A percentile compares a stretch with the other conserved stretches of the same genome.
phyloP scores from a whole-genome alignment of 1,140 invertebrate genomes.

The Arctopsyche grandis region DNA sequence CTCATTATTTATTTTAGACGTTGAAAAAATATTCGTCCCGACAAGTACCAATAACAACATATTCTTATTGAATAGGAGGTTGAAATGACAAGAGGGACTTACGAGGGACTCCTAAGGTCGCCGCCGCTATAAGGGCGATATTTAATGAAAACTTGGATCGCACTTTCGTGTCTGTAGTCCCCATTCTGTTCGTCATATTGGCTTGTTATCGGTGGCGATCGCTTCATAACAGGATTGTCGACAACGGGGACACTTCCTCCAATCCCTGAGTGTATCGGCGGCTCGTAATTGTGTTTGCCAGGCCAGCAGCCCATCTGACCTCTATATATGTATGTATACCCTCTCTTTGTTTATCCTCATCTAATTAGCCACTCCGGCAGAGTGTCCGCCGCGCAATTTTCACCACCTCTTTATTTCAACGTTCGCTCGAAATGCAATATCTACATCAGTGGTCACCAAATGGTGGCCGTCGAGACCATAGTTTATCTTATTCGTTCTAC shows the following conservation, averaged over 20 bases:
- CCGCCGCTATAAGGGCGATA: not conserved
- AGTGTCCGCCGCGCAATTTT: not conserved
- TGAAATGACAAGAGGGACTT: too few relatives aligned
- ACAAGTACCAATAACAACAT: too few relatives aligned
- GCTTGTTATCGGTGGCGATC: constrained; percentile 34
- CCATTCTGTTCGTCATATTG: not conserved
- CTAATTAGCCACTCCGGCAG: constrained; percentile 24
- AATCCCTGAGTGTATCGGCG: not conserved
- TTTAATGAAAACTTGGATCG: constrained; percentile 14
- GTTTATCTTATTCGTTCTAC: too few relatives aligned
- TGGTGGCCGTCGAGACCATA: too few relatives aligned
- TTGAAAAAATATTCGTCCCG: too few relatives aligned
- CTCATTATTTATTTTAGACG: too few relatives aligned
- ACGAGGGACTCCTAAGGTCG: too few relatives aligned
- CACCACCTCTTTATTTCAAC: not conserved
- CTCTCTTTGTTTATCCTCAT: constrained; percentile 39
- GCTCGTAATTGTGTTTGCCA: constrained; percentile 34
- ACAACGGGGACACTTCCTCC: not conserved
- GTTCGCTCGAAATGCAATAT: too few relatives aligned
- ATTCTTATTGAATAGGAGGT: too few relatives aligned
- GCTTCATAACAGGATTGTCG: constrained; percentile 36
- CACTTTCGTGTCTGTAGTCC: not conserved
- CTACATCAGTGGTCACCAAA: too few relatives aligned
- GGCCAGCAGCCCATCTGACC: constrained; percentile 33
- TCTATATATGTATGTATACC: too few relatives aligned